A percentile compares a stretch with the other conserved stretches of the same genome.
Evolutionary conservation across 1,140 invertebrate genomes (phyloP).

Genomic region (Dreissena polymorpha): DNA sequence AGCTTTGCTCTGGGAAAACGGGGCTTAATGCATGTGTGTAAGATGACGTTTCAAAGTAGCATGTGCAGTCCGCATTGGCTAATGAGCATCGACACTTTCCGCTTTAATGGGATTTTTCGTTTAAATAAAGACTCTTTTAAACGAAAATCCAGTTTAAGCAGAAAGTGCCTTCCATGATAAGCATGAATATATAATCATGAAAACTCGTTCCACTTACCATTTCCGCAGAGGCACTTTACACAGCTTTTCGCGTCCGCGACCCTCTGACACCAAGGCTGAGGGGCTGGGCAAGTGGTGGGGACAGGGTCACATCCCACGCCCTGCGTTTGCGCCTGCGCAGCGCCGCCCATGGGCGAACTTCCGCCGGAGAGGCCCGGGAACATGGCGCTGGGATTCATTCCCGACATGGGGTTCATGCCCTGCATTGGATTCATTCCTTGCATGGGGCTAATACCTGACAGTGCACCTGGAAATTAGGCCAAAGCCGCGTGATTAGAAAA

Average conservation of each 20-base stretch:
- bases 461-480: no score
- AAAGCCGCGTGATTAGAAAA: no score
- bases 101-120: no score
- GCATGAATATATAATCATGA: no score
- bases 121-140: no score
- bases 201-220: not conserved
- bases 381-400: constrained; percentile 1
- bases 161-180: no score
- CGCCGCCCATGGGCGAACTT: constrained; percentile 7
- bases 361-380: constrained; percentile 28
- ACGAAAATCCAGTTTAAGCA: no score
- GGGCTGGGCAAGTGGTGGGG: constrained; percentile 33
- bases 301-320: not conserved
- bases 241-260: constrained; percentile 11
- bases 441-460: constrained; percentile 12
- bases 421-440: constrained; percentile 22
- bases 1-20: no score
- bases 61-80: no score
- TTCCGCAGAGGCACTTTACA: constrained; percentile 28
- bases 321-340: not conserved
- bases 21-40: no score
- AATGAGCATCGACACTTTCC: no score
- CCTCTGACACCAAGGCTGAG: constrained; percentile 39
- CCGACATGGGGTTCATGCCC: not conserved
- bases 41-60: no score